These are phyloP conservation scores for Melipona quadrifasciata DNA, from an alignment of 1,140 invertebrate species.

Conservation along the genomic window DNA sequence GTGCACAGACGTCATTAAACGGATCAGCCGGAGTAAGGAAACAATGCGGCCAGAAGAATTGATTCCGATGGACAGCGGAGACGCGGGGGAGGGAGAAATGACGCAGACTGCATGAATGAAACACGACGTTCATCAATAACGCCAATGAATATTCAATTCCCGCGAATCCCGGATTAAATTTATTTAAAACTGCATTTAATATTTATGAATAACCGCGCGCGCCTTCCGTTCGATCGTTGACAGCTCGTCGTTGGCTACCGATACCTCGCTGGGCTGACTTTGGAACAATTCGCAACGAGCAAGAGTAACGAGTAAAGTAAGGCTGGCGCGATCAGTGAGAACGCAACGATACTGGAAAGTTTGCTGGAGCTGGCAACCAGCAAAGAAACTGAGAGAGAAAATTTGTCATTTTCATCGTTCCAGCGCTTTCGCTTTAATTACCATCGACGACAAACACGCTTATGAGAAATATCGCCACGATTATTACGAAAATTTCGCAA, in stretches of 20 bases:
- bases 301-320: too few relatives aligned
- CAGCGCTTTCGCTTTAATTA: slow-evolving; percentile 12
- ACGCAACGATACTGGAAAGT: too few relatives aligned
- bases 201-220: slow-evolving; percentile 40
- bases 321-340: too few relatives aligned
- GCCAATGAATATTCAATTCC: slow-evolving; percentile 51
- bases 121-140: slow-evolving; percentile 36
- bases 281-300: too few relatives aligned
- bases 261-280: not conserved
- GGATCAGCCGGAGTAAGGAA: not conserved
- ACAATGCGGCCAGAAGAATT: not conserved
- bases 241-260: slow-evolving; percentile 11
- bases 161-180: slow-evolving; percentile 51
- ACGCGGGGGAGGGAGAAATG: not conserved
- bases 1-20: not conserved
- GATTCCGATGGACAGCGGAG: not conserved
- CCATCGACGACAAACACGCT: not conserved
- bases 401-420: not conserved
- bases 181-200: slow-evolving; percentile 47
- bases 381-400: not conserved
- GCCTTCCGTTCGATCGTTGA: not conserved
- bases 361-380: too few relatives aligned
- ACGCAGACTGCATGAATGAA: slow-evolving; percentile 37
- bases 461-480: not conserved
- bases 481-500: too few relatives aligned